Base-by-base conservation (phyloP, 30 jellyfish, hydroid and myxozoan genomes). In the Aurelia aurita region DNA sequence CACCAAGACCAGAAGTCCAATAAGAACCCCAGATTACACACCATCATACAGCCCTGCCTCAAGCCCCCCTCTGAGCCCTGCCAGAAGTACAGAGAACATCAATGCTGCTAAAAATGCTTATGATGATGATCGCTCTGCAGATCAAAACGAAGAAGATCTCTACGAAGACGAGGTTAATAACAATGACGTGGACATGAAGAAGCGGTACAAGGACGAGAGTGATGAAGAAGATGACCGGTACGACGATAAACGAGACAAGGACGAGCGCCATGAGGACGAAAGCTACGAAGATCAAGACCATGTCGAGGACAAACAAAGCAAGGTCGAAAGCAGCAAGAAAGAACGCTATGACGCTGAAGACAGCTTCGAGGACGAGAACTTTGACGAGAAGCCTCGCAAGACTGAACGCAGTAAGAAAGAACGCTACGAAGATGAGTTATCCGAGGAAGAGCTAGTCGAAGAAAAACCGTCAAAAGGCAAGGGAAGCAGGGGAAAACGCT, bases 11-110 rank as follows among this genome's bases (percentile, higher is more conserved):
- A 66, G 31, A 18, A 59, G 84, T 26, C 58, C 91, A 67, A 21
- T 81, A 19, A 55, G 35, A 23, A 11, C 77, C 12, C 66, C 65
- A 15, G 77, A 65, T 23, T 39, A 46, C 35, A 66, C 78, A 15
- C 85, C 91, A 81, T 29, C 84, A 3, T 53, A 23, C 53, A 81
- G 85, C 49, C 87, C 93, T 20, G 93, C 87, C 22, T 71, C 86
- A 3, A 70, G 85, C 32, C 62, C 80, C 0, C 85, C 87, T 6
- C 62, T 70, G 62, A 83, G 93, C 61, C 93, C 87, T 21, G 86
- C 79, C 3, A 23, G 79, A 21, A 72, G 93, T 27, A 21, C 13
- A 25, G 87, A 72, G 45, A 45, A 82, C 58, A 65, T 68, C 72
- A 65, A 46, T 11, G 59, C 21, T 14, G 43, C 13, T 19, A n/a